These are phyloP conservation scores for Hyposmocoma kahamanoa DNA, from an alignment of 1,140 invertebrate genomes.

Conservation along the genomic window DNA sequence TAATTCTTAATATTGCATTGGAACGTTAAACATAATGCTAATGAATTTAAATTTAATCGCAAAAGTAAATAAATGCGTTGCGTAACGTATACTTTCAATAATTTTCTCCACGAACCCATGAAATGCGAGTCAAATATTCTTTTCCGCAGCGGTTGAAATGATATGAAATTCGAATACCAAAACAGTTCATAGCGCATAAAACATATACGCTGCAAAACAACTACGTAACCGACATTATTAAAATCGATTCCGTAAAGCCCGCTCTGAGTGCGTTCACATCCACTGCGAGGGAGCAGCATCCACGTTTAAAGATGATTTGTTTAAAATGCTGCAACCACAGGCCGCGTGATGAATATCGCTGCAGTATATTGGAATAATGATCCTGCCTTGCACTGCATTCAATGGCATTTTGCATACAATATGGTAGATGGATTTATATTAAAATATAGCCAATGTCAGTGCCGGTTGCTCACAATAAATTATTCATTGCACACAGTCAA, in stretches of 20 bases:
- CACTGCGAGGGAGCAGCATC: no score
- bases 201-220: slow-evolving; percentile 24
- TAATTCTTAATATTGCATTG: no score
- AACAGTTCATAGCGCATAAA: slow-evolving; percentile 3
- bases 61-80: no score
- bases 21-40: no score
- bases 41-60: no score
- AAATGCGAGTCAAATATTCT: no score
- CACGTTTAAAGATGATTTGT: slow-evolving; percentile 69
- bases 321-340: slow-evolving; percentile 60
- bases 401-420: slow-evolving; percentile 73
- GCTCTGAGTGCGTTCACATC: slow-evolving; percentile 16
- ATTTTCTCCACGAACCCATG: no score
- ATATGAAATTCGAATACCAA: slow-evolving; percentile 1
- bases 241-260: slow-evolving; percentile 46
- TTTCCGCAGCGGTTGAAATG: background rate
- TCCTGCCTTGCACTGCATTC: slow-evolving; percentile 68
- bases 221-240: slow-evolving; percentile 39
- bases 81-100: no score
- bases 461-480: slow-evolving; percentile 68
- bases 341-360: slow-evolving; percentile 65
- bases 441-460: slow-evolving; percentile 70
- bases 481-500: slow-evolving; percentile 70
- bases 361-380: slow-evolving; percentile 69
- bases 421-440: slow-evolving; percentile 72